Evolutionary conservation across 2,888 invertebrate species (phyloP), one percentile per base, ranked within the genome.

Genomic region (Macrophya alboannulata): DNA sequence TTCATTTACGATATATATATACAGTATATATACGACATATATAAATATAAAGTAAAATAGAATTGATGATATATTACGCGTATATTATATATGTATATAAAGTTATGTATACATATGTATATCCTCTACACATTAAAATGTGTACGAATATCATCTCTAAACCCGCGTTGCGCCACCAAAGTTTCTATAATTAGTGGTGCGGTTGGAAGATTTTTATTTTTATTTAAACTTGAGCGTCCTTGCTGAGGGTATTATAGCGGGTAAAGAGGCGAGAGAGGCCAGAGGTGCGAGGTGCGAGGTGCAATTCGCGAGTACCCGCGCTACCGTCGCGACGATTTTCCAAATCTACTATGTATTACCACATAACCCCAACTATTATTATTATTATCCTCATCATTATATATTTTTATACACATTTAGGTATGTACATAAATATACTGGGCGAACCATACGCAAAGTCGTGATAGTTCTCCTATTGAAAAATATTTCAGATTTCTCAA

Each of bases 221-320:
- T 90, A 91, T 90, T 93, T 92, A 92, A 92, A 93, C 92, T 93
- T 92, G 92, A 92, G 91, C 92, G 93, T 93, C 93, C 93, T 93
- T 92, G 92, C 90, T 40, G 15, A 37, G 65, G 55, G 62, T 62
- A 21, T 59, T 21, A 8, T 17, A n/a, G 21, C 21, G 21, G 25
- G 25, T 31, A 4, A 31, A 31, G 3, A 31, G 31, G 31, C 55
- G 15, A 55, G 9, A 62, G n/a, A 62, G 21, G 21, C n/a, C 17
- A 17, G 40, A 71, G 25, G 45, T 45, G 40, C n/a, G 74, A 37
- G 40, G 25, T 25, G 40, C 25, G 43, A 76, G 76, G 76, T 76
- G 76, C 76, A 76, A 51, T 25, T 76, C 51, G 31, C 3, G 76
- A 76, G 76, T 76, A 76, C 76, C 48, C 9, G 21, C 21, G 17